These are phyloP conservation scores for Hipposideros armiger DNA, from an alignment of 2,113 vertebrate species.

Conservation along the genomic window DNA sequence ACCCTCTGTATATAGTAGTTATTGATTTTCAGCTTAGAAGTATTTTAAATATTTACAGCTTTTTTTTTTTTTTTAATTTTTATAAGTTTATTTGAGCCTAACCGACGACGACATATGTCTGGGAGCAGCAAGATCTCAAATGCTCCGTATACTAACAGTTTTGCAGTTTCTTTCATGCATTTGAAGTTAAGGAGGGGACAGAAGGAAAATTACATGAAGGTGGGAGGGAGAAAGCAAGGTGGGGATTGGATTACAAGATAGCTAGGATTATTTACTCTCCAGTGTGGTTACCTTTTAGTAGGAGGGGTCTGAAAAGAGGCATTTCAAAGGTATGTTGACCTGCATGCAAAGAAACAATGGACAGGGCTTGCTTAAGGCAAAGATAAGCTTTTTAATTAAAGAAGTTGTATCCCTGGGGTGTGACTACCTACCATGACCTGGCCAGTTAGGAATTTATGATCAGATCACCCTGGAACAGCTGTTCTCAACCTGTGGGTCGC, in stretches of 20 bases:
- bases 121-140: neutral
- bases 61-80: neutral
- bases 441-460: neutral
- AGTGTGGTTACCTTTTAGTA: neutral
- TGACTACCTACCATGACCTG: neutral
- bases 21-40: neutral
- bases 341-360: neutral
- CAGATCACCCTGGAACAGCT: neutral
- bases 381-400: neutral
- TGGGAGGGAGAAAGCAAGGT: neutral
- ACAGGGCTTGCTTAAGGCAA: neutral
- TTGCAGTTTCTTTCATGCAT: neutral
- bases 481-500: no score
- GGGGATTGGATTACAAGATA: neutral
- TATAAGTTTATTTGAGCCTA: neutral
- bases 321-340: neutral
- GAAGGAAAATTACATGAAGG: neutral
- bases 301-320: neutral
- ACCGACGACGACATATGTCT: neutral
- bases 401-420: neutral
- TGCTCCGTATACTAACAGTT: no score
- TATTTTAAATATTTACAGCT: conserved; percentile 28
- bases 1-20: neutral
- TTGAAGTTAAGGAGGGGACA: neutral
- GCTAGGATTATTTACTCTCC: neutral